These are phyloP conservation scores for Montipora capricornis DNA, from an alignment of 64 coral and sea anemone species.

Conservation along the genomic window DNA sequence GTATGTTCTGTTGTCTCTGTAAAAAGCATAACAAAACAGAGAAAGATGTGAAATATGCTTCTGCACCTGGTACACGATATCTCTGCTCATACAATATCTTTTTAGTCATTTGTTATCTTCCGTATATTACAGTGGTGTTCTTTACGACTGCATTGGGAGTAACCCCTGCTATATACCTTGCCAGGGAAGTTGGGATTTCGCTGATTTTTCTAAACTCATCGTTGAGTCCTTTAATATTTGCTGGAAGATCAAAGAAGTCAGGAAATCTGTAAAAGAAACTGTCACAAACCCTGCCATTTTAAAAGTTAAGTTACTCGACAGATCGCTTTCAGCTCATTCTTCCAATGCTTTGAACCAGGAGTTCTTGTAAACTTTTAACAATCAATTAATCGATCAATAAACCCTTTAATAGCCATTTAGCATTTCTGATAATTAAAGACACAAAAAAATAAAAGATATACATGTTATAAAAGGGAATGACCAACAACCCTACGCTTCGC, in stretches of 20 bases:
- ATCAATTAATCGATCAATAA: too few relatives aligned
- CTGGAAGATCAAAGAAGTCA: slow-evolving; percentile 6
- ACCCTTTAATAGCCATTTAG: too few relatives aligned
- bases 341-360: too few relatives aligned
- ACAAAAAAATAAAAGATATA: too few relatives aligned
- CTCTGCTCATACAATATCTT: too few relatives aligned
- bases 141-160: not conserved
- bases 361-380: too few relatives aligned
- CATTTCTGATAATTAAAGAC: too few relatives aligned
- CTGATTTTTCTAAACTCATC: not conserved
- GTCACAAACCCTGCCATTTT: not conserved
- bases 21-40: slow-evolving; percentile 31
- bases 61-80: not conserved
- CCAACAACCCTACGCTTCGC: not conserved
- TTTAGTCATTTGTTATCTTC: slow-evolving; percentile 1
- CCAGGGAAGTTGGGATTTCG: not conserved
- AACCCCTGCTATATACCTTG: not conserved
- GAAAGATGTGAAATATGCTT: not conserved
- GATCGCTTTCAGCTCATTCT: too few relatives aligned
- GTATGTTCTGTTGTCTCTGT: slow-evolving; percentile 41
- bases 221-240: not conserved
- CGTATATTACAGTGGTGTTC: not conserved
- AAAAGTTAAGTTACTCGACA: too few relatives aligned
- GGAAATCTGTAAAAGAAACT: not conserved
- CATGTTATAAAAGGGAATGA: too few relatives aligned